Percentiles rank a stretch among this genome's conserved stretches.
Evolutionary conservation across 2,888 invertebrate genomes (phyloP).

Genomic region (Mystacides longicornis): DNA sequence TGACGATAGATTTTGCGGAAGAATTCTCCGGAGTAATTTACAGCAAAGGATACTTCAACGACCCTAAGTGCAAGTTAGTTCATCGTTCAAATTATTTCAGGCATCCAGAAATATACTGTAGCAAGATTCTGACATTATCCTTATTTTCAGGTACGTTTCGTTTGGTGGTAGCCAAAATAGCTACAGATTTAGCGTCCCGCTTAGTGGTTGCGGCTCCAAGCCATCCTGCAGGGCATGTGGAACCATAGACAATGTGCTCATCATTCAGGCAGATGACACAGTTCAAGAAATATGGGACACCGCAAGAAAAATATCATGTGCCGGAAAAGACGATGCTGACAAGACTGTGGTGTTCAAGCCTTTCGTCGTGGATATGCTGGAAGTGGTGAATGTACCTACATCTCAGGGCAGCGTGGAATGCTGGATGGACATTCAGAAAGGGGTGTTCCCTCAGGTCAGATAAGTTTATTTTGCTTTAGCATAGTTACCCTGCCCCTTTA

Average conservation of each 20-base stretch:
- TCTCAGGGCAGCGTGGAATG: conserved; percentile 59
- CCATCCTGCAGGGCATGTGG: conserved; percentile 55
- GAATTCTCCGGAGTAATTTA: conserved; percentile 62
- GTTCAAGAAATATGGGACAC: conserved; percentile 60
- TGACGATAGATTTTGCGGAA: conserved; percentile 56
- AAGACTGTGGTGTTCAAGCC: conserved; percentile 48
- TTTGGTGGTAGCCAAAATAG: conserved; percentile 49
- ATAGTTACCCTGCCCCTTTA: not conserved
- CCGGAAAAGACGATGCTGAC: conserved; percentile 34
- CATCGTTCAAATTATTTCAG: too few relatives aligned
- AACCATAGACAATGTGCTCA: conserved; percentile 57
- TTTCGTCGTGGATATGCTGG: conserved; percentile 62
- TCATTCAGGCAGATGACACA: conserved; percentile 60
- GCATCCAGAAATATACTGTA: too few relatives aligned
- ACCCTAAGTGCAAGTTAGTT: conserved; percentile 63
- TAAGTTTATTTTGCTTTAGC: not conserved
- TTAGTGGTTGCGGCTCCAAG: conserved; percentile 56
- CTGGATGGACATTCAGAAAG: conserved; percentile 71
- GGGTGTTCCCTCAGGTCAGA: conserved; percentile 59
- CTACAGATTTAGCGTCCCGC: conserved; percentile 57
- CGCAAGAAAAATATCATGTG: conserved; percentile 53
- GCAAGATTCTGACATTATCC: too few relatives aligned
- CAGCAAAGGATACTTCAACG: conserved; percentile 60
- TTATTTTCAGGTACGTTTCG: conserved; percentile 52
- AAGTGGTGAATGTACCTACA: conserved; percentile 59